Conservation (phyloP, 92 coral and sea anemone genomes). For the Scolanthus callimorphus region DNA sequence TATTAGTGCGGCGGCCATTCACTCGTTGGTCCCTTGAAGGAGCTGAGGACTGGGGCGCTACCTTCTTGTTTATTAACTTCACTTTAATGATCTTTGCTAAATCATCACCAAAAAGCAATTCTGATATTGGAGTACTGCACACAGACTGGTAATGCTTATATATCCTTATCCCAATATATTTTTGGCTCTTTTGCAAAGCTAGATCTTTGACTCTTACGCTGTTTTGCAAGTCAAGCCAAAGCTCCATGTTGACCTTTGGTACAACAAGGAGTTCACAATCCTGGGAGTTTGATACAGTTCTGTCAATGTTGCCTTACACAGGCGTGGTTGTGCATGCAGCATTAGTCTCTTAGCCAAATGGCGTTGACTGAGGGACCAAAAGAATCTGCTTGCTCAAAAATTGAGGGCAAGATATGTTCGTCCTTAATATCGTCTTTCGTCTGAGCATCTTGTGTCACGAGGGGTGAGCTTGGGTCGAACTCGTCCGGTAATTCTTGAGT, state of each 20-base stretch:
- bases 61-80: no score
- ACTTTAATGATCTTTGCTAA: conserved; percentile 2
- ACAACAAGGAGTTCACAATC: conserved; percentile 1
- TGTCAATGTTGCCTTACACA: conserved; percentile 11
- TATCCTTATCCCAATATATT: neutral
- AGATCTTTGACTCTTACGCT: conserved; percentile 13
- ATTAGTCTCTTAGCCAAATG: no score
- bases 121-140: conserved; percentile 4
- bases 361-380: conserved; percentile 12
- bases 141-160: conserved; percentile 4
- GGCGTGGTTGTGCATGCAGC: conserved; percentile 6
- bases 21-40: no score
- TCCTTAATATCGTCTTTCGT: no score
- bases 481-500: no score
- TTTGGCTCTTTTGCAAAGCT: neutral
- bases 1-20: no score
- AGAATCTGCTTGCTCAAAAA: conserved; percentile 7
- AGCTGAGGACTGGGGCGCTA: no score
- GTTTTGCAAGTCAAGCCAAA: conserved; percentile 4
- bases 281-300: no score
- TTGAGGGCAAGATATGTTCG: neutral
- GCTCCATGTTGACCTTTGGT: conserved; percentile 2
- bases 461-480: no score
- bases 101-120: neutral
- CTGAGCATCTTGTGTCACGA: no score